Evolutionary conservation across 2,113 vertebrate genomes (phyloP), one percentile per base, ranked within the genome.

Genomic region (Paralichthys olivaceus): DNA sequence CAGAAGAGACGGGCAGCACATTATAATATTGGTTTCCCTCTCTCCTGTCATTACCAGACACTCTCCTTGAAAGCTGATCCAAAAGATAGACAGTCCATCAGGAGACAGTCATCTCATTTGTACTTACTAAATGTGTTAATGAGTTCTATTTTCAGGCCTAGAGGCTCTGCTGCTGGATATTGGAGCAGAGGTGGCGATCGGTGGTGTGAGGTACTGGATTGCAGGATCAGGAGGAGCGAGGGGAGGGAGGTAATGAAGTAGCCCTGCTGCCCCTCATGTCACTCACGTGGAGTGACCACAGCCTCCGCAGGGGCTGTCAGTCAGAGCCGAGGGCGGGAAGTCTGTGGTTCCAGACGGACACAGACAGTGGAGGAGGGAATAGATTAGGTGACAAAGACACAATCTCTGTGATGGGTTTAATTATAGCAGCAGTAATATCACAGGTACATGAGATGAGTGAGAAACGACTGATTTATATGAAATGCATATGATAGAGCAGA

Each of bases 61-160:
- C 92, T 94, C 93, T 94, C 89, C 88, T 93, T 94, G 94, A 94
- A 95, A 94, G 92, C 94, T 88, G 94, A 95, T 94, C 93, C 93
- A 93, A 93, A 88, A 95, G 94, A 94, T 92, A 94, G 94, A 94
- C 94, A 92, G 92, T 93, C 94, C 93, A 94, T 94, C 94, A 94
- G 91, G 90, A 93, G 90, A 91, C 90, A 87, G 92, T 87, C 93
- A 90, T 94, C 94, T 95, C 94, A 92, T 95, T 94, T 95, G 90
- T 94, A 90, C 94, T 94, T 94, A 94, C 92, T 91, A 92, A 93
- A 95, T 77, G 94, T 95, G 94, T 94, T 95, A 95, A 95, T 94
- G 94, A 95, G 92, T 94, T 94, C 93, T 94, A 95, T 95, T 94
- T 92, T 88, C 75, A 88, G 94, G 84, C 79, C 76, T 75, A 20